Evolutionary conservation across 2,797 vertebrate species (phyloP).

Genomic region (Lacerta agilis): DNA sequence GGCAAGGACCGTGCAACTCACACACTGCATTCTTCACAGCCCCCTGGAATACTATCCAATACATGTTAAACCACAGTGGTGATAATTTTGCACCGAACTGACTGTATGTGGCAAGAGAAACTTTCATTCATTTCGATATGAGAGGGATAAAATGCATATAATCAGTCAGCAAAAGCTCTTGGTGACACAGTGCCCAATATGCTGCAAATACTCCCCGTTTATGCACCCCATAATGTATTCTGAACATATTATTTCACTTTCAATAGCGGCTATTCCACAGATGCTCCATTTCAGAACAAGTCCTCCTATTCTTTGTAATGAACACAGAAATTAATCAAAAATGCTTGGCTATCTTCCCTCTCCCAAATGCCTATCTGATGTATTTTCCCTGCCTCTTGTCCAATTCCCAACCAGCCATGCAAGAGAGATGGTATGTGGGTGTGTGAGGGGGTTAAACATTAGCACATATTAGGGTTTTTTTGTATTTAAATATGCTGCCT

Average conservation of each 20-base stretch:
- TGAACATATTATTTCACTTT: conserved; percentile 14
- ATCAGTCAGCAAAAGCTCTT: not conserved
- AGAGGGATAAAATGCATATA: not conserved
- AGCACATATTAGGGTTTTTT: not conserved
- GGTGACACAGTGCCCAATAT: not conserved
- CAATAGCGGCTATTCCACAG: conserved; percentile 7
- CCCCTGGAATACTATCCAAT: not conserved
- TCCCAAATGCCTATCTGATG: not conserved
- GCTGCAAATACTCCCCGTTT: not conserved
- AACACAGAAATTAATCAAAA: conserved; percentile 29
- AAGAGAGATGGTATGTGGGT: not conserved
- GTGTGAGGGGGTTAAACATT: not conserved
- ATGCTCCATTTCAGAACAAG: conserved; percentile 11
- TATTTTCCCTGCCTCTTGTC: conserved; percentile 9
- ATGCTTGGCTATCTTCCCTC: not conserved
- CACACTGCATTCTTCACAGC: not conserved
- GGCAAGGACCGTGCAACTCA: too few relatives aligned
- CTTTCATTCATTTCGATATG: not conserved
- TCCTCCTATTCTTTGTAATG: conserved; percentile 18
- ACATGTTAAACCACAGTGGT: not conserved
- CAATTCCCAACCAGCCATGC: not conserved
- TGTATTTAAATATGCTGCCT: conserved; percentile 11
- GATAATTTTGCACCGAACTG: not conserved
- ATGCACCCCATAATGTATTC: not conserved
- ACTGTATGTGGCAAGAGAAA: not conserved